phyloP scores from a whole-genome alignment of 2,797 vertebrate species.

The Cirrhinus molitorella region DNA sequence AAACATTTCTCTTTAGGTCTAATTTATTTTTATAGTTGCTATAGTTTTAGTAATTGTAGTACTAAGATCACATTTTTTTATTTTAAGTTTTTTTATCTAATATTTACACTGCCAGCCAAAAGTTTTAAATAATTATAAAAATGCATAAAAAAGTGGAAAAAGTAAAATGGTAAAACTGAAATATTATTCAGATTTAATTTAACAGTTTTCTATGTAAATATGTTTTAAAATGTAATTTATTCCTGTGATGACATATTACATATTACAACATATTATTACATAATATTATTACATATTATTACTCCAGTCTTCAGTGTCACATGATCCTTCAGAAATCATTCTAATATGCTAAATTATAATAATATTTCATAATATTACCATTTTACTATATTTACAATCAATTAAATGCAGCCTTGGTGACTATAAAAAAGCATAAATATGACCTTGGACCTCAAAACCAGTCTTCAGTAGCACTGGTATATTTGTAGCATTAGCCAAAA shows the following conservation, averaged over 20 bases:
- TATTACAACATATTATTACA: too few relatives aligned
- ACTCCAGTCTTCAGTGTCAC: background rate
- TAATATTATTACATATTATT: too few relatives aligned
- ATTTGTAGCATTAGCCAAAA: too few relatives aligned
- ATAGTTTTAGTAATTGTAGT: background rate
- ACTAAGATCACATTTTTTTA: too few relatives aligned
- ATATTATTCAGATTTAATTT: background rate
- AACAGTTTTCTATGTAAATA: background rate
- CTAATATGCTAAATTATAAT: background rate
- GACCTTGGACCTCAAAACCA: too few relatives aligned
- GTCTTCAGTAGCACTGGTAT: too few relatives aligned
- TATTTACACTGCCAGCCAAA: background rate
- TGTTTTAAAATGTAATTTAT: background rate
- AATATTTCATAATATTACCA: background rate
- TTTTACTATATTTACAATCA: too few relatives aligned
- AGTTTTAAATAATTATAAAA: background rate
- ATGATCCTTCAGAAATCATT: background rate
- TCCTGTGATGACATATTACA: background rate
- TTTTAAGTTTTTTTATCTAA: background rate
- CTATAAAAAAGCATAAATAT: too few relatives aligned
- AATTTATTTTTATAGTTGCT: background rate
- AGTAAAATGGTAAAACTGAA: background rate
- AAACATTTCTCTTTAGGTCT: background rate
- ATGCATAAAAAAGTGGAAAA: accelerated
- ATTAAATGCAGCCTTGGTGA: too few relatives aligned